Evolutionary conservation across 2,888 invertebrate species (phyloP), one percentile per base, ranked within the genome.

Genomic region (Glomeris marginata): DNA sequence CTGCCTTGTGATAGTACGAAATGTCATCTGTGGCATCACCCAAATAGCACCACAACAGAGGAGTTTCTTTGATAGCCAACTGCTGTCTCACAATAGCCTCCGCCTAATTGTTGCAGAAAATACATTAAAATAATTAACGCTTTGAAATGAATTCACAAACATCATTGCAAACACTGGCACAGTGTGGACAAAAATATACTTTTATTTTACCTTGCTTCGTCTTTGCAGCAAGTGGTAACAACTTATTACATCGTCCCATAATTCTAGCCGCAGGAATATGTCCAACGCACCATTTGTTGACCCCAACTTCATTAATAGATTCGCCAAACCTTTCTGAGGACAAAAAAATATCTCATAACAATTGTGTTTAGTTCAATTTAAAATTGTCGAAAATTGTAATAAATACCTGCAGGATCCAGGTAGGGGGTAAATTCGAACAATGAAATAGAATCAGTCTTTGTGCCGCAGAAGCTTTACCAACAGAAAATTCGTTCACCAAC

Each of bases 161-260:
- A 10, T 33, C 8, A 41, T 15, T 49, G n/a, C n/a, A n/a, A n/a
- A n/a, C n/a, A n/a, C n/a, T n/a, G n/a, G n/a, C n/a, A n/a, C n/a
- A n/a, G n/a, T n/a, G n/a, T n/a, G n/a, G n/a, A n/a, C n/a, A n/a
- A n/a, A n/a, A n/a, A n/a, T n/a, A n/a, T n/a, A n/a, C n/a, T n/a
- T n/a, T n/a, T n/a, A n/a, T n/a, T 18, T 33, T 22, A 80, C 81
- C 72, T 88, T 88, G 61, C 94, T 88, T 36, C 80, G 72, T 58
- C 90, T 69, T 58, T 88, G 81, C 54, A 95, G 66, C 54, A 78
- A 70, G 38, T 84, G 84, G 64, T 95, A 95, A 68, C 97, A 97
- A 1, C 78, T 75, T 49, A 98, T 85, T 28, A 91, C 85, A 56
- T 90, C 82, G 60, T 94, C 88, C 94, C 95, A 98, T 21, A 84